phyloP scores from a whole-genome alignment of 2,888 invertebrate genomes.

The Bibio marci region DNA sequence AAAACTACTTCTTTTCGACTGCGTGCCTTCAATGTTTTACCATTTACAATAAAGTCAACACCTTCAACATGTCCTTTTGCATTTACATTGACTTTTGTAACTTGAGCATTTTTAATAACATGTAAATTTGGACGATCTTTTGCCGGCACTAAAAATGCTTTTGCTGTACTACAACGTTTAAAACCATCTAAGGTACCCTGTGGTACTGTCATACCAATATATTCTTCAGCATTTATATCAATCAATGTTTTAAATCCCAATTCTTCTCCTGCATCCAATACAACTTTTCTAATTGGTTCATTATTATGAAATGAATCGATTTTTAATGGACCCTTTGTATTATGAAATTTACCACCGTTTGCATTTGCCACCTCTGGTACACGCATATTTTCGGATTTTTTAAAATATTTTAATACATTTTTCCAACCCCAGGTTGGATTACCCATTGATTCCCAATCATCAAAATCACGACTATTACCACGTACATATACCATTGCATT shows the following conservation, averaged over 20 bases:
- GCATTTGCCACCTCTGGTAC: constrained; percentile 10
- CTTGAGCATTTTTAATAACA: constrained; percentile 16
- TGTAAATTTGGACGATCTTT: constrained; percentile 15
- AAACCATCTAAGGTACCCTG: constrained; percentile 3
- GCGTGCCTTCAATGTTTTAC: not conserved
- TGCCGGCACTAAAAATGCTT: constrained; percentile 15
- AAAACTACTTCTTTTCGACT: constrained; percentile 6
- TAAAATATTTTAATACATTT: constrained; percentile 60
- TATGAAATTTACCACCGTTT: constrained; percentile 18
- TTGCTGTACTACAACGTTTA: constrained; percentile 13
- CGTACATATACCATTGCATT: constrained; percentile 48
- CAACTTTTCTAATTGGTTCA: constrained; percentile 2
- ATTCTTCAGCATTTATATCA: constrained; percentile 4
- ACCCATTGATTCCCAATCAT: constrained; percentile 41
- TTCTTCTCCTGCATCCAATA: not conserved
- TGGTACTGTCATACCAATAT: not conserved
- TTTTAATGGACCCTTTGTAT: constrained; percentile 31
- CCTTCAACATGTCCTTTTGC: not conserved
- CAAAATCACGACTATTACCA: constrained; percentile 45
- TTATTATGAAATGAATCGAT: constrained; percentile 26
- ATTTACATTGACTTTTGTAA: constrained; percentile 11
- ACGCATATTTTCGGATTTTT: constrained; percentile 61
- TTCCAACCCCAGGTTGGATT: constrained; percentile 54
- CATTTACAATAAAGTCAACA: constrained; percentile 2
- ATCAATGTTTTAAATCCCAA: constrained; percentile 1